phyloP scores from a whole-genome alignment of 2,888 invertebrate species.

The Caenorhabditis auriculariae region DNA sequence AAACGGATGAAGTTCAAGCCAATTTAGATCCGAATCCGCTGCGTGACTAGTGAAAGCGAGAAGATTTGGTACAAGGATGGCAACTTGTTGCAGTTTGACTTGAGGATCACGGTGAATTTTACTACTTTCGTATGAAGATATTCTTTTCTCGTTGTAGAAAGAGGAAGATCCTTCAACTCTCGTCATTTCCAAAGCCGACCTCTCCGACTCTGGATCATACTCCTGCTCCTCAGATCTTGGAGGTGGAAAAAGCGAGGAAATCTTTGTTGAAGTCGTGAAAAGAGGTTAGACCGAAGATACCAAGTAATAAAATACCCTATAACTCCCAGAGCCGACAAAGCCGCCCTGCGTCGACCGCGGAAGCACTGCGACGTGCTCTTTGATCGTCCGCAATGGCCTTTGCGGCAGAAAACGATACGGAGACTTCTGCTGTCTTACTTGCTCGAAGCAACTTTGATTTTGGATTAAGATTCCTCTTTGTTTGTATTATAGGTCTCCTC shows the following conservation, averaged over 20 bases:
- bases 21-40: slow-evolving; percentile 33
- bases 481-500: too few relatives aligned
- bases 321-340: not conserved
- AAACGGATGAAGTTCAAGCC: not conserved
- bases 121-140: too few relatives aligned
- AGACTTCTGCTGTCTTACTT: slow-evolving; percentile 55
- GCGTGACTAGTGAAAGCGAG: slow-evolving; percentile 36
- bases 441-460: slow-evolving; percentile 13
- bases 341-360: slow-evolving; percentile 36
- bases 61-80: slow-evolving; percentile 54
- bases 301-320: too few relatives aligned
- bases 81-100: slow-evolving; percentile 33
- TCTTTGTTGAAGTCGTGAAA: too few relatives aligned
- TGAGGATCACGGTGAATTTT: slow-evolving; percentile 22
- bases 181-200: too few relatives aligned
- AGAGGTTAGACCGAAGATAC: too few relatives aligned
- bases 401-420: slow-evolving; percentile 55
- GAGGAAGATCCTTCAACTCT: too few relatives aligned
- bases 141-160: too few relatives aligned
- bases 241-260: too few relatives aligned
- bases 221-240: too few relatives aligned
- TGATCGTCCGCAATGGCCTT: slow-evolving; percentile 47
- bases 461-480: too few relatives aligned
- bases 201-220: too few relatives aligned
- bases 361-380: slow-evolving; percentile 34